Base-by-base conservation (phyloP, 1,140 invertebrate species). In the Aleiodes sp. region DNA sequence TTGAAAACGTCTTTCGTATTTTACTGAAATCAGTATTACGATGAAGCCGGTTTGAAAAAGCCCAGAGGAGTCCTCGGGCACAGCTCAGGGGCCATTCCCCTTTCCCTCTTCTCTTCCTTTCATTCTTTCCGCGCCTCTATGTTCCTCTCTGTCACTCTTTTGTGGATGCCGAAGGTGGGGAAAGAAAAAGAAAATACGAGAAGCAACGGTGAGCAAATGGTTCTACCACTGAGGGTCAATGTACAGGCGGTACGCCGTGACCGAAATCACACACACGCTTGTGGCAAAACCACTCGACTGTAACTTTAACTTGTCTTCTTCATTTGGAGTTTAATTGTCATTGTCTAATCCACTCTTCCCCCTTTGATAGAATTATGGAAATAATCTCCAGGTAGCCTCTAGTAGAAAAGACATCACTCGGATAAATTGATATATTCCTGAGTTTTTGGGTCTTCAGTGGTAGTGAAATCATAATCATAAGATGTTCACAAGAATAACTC, bases 221-320 rank as follows among this genome's bases (percentile, higher is more conserved):
- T 71, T 68, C 56, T 61, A 41, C 31, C 26, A 52, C 72, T 68
- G 59, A 16, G 75, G 83, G 82, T 85, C 84, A 85, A 84, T 75
- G 84, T 84, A 85, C 84, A 85, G 82, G 77, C 84, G 28, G 80
- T 75, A 73, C 80, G 80, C 80, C 81, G 82, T 85, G 83, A 85
- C 82, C 82, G 79, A 83, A 85, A 85, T 83, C 83, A 84, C 82
- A 82, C 80, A 83, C 80, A 80, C 81, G 78, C 77, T 80, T 73
- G 74, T 78, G 80, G 78, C 81, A 72, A 79, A 59, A 79, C 78
- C 80, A 77, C 82, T 82, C 82, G 79, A 73, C 79, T 82, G 80
- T 80, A 79, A 81, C 80, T 83, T 59, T 66, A 31, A 46, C 72
- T 70, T 65, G 67, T 75, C 70, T 61, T 74, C 70, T 75, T 78